These are phyloP conservation scores for Mormyrops boulengeri DNA, from an alignment of 2,797 vertebrate species.

Conservation along the genomic window DNA sequence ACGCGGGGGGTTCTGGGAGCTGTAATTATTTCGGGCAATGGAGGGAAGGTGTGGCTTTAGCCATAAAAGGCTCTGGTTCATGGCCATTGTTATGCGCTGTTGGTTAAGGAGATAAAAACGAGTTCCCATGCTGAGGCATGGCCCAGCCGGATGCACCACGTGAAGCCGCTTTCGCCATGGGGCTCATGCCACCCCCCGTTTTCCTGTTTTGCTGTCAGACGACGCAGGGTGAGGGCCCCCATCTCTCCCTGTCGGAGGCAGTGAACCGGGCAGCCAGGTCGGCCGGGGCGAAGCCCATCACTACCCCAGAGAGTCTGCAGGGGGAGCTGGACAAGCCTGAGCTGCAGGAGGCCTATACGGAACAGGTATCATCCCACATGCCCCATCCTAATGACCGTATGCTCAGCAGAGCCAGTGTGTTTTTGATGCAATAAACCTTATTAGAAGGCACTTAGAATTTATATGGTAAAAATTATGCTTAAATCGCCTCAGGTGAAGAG, in stretches of 20 bases:
- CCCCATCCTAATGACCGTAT: not conserved
- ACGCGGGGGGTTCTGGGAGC: not conserved
- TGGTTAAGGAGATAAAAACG: too few relatives aligned
- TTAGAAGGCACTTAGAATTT: not conserved
- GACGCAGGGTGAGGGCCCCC: constrained; percentile 73
- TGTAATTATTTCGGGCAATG: not conserved
- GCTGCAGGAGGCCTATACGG: constrained; percentile 76
- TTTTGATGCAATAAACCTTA: not conserved
- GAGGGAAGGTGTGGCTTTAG: not conserved
- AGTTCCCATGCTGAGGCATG: not conserved
- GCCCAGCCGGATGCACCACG: not conserved
- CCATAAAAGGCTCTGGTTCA: not conserved
- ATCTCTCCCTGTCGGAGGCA: constrained; percentile 79
- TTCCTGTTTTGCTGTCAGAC: constrained; percentile 55
- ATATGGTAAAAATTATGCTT: not conserved
- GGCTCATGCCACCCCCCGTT: not conserved
- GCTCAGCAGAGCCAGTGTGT: not conserved
- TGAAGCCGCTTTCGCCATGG: not conserved
- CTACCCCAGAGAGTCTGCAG: constrained; percentile 69
- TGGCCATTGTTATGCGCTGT: not conserved
- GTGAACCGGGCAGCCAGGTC: constrained; percentile 78
- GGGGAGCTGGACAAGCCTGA: constrained; percentile 74
- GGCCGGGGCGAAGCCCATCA: constrained; percentile 73
- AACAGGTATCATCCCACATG: constrained; percentile 56
- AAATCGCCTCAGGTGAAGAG: constrained; percentile 66